Percentiles rank a stretch among this genome's conserved stretches.
These are phyloP conservation scores for sheep (Ovis aries) DNA, from an alignment of 2,113 vertebrate species.

Conservation along the genomic window DNA sequence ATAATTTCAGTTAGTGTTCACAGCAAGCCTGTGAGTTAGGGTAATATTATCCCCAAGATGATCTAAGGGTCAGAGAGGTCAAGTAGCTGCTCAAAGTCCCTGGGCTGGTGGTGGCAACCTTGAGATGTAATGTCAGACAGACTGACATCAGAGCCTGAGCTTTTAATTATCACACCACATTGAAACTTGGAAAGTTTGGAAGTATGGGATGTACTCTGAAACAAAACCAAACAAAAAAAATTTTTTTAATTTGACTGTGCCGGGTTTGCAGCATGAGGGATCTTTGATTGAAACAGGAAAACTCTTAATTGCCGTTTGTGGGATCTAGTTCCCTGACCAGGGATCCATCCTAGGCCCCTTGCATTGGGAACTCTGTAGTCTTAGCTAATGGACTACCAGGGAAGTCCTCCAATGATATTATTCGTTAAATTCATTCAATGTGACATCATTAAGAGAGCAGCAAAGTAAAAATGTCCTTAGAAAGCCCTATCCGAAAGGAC, in stretches of 20 bases:
- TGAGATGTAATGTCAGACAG: background rate
- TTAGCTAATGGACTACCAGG: background rate
- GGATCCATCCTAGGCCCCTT: background rate
- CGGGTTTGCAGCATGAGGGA: fast-evolving
- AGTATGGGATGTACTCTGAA: background rate
- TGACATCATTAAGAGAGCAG: background rate
- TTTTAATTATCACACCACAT: background rate
- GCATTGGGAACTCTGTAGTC: background rate
- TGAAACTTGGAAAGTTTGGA: background rate
- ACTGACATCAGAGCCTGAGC: background rate
- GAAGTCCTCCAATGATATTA: background rate
- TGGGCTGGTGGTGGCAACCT: background rate
- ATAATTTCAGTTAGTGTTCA: background rate
- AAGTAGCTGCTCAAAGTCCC: background rate
- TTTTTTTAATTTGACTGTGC: background rate
- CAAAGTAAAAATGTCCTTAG: background rate
- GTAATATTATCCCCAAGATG: background rate
- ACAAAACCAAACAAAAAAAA: background rate
- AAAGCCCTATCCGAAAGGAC: background rate
- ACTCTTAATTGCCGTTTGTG: background rate
- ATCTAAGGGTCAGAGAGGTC: background rate
- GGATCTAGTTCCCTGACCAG: background rate
- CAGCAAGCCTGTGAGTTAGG: background rate
- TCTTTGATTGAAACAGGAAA: background rate
- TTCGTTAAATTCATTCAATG: background rate